A percentile compares a stretch with the other conserved stretches of the same genome.
Evolutionary conservation across 2,888 invertebrate species (phyloP).

Genomic region (Elmis aenea): DNA sequence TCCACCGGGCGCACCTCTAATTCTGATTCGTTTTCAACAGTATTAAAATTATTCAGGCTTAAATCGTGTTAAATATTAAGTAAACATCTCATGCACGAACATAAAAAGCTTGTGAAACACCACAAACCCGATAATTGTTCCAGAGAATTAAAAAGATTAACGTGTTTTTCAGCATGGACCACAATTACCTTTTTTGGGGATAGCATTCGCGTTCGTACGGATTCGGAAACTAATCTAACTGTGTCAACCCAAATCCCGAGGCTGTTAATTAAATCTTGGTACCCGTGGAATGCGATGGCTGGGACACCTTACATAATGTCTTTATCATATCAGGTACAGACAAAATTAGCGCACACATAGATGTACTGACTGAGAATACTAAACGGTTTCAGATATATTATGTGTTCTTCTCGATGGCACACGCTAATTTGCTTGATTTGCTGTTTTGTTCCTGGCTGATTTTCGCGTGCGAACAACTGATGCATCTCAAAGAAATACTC

Average conservation of each 20-base stretch:
- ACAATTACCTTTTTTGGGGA: slow-evolving; percentile 77
- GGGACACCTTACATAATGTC: slow-evolving; percentile 64
- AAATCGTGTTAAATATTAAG: no score
- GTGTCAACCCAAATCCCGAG: slow-evolving; percentile 65
- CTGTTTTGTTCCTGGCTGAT: slow-evolving; percentile 82
- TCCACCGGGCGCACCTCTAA: no score
- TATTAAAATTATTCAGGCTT: no score
- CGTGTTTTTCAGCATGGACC: slow-evolving; percentile 68
- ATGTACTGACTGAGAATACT: background rate
- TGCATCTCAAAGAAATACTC: slow-evolving; percentile 81
- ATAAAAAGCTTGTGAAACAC: no score
- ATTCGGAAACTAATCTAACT: slow-evolving; percentile 69
- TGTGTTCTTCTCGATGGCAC: slow-evolving; percentile 43
- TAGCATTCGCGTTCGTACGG: slow-evolving; percentile 61
- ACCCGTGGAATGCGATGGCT: slow-evolving; percentile 70
- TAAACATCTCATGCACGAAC: no score
- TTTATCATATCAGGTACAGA: slow-evolving; percentile 61
- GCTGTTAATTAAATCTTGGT: slow-evolving; percentile 70
- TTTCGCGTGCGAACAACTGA: slow-evolving; percentile 80
- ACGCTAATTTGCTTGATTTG: slow-evolving; percentile 60
- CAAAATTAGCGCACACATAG: no score
- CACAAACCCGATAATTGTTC: no score
- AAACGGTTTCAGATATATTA: slow-evolving; percentile 44
- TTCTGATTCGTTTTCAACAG: no score
- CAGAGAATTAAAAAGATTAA: no score